phyloP scores from a whole-genome alignment of 2,113 vertebrate species.

The Sturnus vulgaris region DNA sequence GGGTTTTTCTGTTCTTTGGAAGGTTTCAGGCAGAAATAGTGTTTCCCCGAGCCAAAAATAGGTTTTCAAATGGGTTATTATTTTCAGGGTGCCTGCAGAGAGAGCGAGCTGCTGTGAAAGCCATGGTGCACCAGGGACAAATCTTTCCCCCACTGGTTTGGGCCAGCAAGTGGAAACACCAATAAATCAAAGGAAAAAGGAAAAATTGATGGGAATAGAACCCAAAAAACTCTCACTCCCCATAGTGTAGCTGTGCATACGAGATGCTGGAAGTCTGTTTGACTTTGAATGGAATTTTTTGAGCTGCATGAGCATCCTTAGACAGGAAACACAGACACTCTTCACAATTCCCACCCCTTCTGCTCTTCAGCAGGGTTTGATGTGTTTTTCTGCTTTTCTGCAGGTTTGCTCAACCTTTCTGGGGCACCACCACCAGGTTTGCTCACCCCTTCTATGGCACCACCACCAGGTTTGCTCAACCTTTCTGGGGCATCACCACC shows the following conservation, averaged over 20 bases:
- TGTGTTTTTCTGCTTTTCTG: rapidly evolving
- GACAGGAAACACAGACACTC: rapidly evolving
- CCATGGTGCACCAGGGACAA: rapidly evolving
- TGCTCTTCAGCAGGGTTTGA: rapidly evolving
- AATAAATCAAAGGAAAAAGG: not conserved
- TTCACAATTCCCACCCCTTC: not conserved
- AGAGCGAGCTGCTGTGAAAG: not conserved
- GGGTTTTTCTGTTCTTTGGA: not conserved
- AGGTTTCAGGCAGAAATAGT: not conserved
- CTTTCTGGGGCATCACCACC: not conserved
- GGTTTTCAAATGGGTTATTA: not conserved
- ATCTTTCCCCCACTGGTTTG: rapidly evolving
- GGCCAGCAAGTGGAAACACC: not conserved
- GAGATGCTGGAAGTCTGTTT: not conserved
- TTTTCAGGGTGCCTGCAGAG: not conserved
- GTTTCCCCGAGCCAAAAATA: not conserved
- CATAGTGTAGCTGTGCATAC: not conserved
- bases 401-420: no score
- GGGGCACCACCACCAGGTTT: no score
- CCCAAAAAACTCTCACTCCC: not conserved
- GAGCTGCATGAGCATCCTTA: not conserved
- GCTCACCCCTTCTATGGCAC: rapidly evolving
- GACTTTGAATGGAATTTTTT: not conserved
- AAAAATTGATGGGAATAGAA: not conserved
- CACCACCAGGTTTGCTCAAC: not conserved